Evolutionary conservation across 2,888 invertebrate genomes (phyloP), one percentile per base, ranked within the genome.

Genomic region (Crossocerus cetratus): DNA sequence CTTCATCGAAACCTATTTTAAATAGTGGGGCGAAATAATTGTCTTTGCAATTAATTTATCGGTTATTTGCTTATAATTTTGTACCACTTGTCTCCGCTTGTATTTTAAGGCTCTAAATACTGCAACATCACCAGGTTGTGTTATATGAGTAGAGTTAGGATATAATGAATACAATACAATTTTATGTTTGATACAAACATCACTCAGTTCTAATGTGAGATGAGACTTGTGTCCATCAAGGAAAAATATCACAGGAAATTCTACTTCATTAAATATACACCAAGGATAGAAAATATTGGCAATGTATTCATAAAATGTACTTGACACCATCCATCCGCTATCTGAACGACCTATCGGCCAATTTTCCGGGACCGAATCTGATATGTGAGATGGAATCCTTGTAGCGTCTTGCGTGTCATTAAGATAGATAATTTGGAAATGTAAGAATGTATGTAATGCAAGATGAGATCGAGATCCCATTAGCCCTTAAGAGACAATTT

Each of bases 251-350:
- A 88, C 81, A 60, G 79, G 89, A n/a, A 81, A 74, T 56, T 75
- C 43, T 54, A 88, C 85, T 56, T 83, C 72, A 62, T 85, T 76
- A 65, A 80, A 67, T 64, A 76, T 55, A 45, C 88, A 71, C 86
- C 87, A 89, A 59, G 85, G 84, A 69, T 82, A 65, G 75, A 89
- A 88, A 42, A 87, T 77, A 77, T 89, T 86, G 18, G 85, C 78
- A 18, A 88, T 80, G 72, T 81, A 88, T 78, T 90, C 86, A 74
- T 73, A 88, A 77, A 90, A 89, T 18, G 81, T 79, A 68, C 85
- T 86, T 8, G 83, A 70, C 11, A 85, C 88, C 89, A 87, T 91
- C 91, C 90, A 90, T 2, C 88, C 90, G 64, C 75, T 83, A 20
- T 89, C 88, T 21, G 85, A 84, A 75, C 79, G 84, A 73, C 87